Evolutionary conservation across 1,140 invertebrate genomes (phyloP).

Genomic region (Platyura marginata): DNA sequence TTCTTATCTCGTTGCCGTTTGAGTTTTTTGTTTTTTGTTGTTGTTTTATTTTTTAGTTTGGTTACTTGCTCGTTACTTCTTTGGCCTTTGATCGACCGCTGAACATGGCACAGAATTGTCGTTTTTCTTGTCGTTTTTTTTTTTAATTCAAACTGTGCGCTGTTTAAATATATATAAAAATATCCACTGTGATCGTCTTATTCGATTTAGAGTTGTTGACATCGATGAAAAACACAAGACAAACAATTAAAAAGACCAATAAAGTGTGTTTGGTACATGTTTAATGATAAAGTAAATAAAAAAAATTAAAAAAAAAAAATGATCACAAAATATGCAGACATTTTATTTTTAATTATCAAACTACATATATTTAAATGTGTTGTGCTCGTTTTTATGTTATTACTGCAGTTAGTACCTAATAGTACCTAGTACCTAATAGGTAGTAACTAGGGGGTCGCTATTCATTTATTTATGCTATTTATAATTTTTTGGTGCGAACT

Average conservation of each 20-base stretch:
- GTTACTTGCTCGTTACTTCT: background rate
- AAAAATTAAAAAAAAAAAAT: background rate
- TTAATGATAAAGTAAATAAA: background rate
- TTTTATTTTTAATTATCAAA: background rate
- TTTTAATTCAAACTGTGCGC: background rate
- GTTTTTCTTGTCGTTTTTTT: background rate
- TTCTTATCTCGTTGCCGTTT: background rate
- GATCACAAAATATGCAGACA: background rate
- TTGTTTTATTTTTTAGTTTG: background rate
- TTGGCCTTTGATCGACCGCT: background rate
- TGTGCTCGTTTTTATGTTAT: too few relatives aligned
- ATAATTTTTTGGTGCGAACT: too few relatives aligned
- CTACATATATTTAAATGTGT: too few relatives aligned
- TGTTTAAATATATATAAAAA: background rate
- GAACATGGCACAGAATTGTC: background rate
- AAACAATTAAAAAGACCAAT: background rate
- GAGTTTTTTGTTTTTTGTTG: too few relatives aligned
- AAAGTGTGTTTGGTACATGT: background rate
- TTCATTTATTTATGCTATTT: too few relatives aligned
- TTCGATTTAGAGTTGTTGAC: background rate
- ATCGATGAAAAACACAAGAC: background rate
- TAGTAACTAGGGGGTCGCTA: too few relatives aligned
- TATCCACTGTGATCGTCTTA: background rate
- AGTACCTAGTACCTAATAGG: too few relatives aligned
- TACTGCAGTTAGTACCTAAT: too few relatives aligned